phyloP scores from a whole-genome alignment of 1,140 invertebrate genomes.

The Hestina assimilis region DNA sequence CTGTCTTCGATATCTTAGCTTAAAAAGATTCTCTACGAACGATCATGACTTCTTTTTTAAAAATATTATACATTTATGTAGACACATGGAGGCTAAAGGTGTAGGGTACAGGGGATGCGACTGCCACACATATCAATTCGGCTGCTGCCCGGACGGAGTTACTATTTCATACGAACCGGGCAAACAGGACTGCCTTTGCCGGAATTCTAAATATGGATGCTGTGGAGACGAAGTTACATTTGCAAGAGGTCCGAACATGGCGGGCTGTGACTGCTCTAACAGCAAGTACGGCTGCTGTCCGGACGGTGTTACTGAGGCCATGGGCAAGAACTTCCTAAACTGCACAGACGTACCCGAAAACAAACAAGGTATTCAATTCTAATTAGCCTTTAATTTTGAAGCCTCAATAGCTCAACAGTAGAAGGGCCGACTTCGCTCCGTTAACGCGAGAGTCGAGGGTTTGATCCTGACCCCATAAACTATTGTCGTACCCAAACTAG shows the following conservation, averaged over 20 bases:
- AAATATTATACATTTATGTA: slow-evolving; percentile 15
- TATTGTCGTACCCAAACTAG: too few species aligned
- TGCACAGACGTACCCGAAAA: slow-evolving; percentile 84
- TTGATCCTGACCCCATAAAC: too few species aligned
- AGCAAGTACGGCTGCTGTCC: slow-evolving; percentile 92
- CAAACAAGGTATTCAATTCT: slow-evolving; percentile 82
- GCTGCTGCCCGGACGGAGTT: slow-evolving; percentile 95
- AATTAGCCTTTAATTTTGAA: too few species aligned
- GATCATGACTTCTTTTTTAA: neutral
- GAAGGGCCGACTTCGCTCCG: neutral
- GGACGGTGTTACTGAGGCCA: slow-evolving; percentile 88
- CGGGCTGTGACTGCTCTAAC: slow-evolving; percentile 88
- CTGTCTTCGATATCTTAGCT: too few species aligned
- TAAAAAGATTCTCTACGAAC: neutral
- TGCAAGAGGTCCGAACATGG: slow-evolving; percentile 83
- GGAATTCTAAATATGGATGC: slow-evolving; percentile 89
- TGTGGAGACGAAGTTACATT: slow-evolving; percentile 90
- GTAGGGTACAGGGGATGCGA: slow-evolving; percentile 88
- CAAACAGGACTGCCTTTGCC: slow-evolving; percentile 89
- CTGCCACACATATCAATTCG: slow-evolving; percentile 93
- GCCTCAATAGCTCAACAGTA: neutral
- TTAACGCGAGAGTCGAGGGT: too few species aligned
- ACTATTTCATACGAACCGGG: slow-evolving; percentile 88
- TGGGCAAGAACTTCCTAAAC: slow-evolving; percentile 90
- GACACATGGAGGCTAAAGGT: slow-evolving; percentile 83